Percentiles rank a stretch among this genome's conserved stretches.
These are phyloP conservation scores for Pedetes capensis DNA, from an alignment of 2,113 vertebrate species.

Conservation along the genomic window DNA sequence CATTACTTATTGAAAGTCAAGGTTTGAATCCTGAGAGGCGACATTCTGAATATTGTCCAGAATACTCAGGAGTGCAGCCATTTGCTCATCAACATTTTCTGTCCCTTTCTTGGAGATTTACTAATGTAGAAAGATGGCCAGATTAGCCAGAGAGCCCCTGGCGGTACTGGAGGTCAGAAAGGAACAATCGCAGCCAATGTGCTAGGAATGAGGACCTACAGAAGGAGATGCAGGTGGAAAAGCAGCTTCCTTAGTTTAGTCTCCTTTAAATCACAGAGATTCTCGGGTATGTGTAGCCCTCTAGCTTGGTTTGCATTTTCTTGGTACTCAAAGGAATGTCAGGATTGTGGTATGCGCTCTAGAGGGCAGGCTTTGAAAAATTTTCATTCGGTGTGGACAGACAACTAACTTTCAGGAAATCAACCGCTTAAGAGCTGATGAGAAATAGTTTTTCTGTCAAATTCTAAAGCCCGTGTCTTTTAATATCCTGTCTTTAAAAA, in stretches of 20 bases:
- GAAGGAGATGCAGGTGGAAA: not conserved
- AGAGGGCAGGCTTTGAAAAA: constrained; percentile 7
- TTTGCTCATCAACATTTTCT: constrained; percentile 1
- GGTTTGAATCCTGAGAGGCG: constrained; percentile 7
- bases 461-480: constrained; percentile 25
- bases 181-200: not conserved
- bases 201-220: not conserved
- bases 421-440: not conserved
- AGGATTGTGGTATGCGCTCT: not conserved
- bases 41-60: not conserved
- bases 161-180: not conserved
- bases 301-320: not conserved
- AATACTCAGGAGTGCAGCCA: not conserved
- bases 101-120: not conserved
- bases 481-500: not conserved
- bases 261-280: not conserved
- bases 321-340: not conserved
- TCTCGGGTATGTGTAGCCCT: not conserved
- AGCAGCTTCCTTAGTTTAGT: not conserved
- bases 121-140: not conserved
- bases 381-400: not conserved
- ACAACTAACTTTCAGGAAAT: not conserved
- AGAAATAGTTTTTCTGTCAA: not conserved
- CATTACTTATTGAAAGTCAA: not conserved
- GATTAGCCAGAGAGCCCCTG: not conserved